Base-by-base conservation (phyloP, 1,140 invertebrate species). In the Nomia melanderi region DNA sequence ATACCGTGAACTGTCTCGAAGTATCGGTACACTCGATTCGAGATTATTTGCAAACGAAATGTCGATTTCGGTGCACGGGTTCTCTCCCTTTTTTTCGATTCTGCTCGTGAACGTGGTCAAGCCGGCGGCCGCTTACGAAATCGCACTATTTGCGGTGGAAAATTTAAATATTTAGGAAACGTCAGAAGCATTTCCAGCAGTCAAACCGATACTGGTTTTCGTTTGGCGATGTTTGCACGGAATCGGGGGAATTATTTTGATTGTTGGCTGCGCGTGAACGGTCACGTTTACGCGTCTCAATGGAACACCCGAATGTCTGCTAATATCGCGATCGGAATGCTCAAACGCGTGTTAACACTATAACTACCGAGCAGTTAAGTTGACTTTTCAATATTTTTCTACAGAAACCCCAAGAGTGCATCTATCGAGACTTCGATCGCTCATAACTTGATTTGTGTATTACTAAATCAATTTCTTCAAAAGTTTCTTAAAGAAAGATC, bases 121-220 rank as follows among this genome's bases (percentile, higher is more conserved):
- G 33, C 33, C 50, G 31, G 12, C 57, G 20, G 36, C 14, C 29
- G 72, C 50, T 74, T 65, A 44, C 72, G 36, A 66, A 66, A 74
- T 57, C 36, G 47, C n/a, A 57, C 72, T 56, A 66, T 66, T 66
- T 39, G 65, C 60, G 60, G 5, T 44, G 36, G 36, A n/a, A 57
- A 74, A 66, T 66, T 74, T 66, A 74, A 74, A 74, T 74, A 74
- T 74, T 74, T 74, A 23, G 62, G 27, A n/a, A 74, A 74, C 72
- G 72, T 74, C 62, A 57, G 50, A 66, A 31, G n/a, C 62, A n/a
- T 17, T 57, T 66, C 50, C 72, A 74, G 62, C 36, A 20, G 25
- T 65, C 33, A 33, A 66, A 33, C 20, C 44, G 62, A 65, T 65
- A 65, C 62, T 74, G 62, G 50, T 56, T 74, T 74, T 66, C 72